Base-by-base conservation (phyloP, 2,888 invertebrate species). In the Lochmaea capreae region DNA sequence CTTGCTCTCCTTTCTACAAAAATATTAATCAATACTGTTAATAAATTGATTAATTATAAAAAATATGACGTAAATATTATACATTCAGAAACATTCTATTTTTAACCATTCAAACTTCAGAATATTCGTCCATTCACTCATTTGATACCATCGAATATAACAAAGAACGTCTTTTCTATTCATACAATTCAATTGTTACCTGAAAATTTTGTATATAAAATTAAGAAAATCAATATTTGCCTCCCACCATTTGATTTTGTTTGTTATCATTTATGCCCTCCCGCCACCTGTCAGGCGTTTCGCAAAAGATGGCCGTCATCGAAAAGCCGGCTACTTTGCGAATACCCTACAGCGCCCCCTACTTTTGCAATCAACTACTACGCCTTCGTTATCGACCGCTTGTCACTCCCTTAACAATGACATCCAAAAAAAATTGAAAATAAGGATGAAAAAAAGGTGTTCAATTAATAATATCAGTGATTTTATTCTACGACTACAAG, bases 401-500 rank as follows among this genome's bases (percentile, higher is more conserved):
- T 72, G 75, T 77, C 77, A 77, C 77, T 77, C 77, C 77, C 77
- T 76, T 67, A 76, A 76, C 74, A 77, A 77, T 74, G 77, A 73
- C 69, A 68, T 67, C 67, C 67, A 66, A 67, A 73, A 70, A 76
- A 52, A 26, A 22, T 33, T n/a, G 22, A 57, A 66, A 63, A 61
- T 57, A 39, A 52, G 39, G 66, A 67, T 46, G 39, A 67, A 49
- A 62, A 70, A 26, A 67, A 46, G 65, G 65, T 65, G 43, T 57
- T 33, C 43, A 16, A 71, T 46, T 33, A 57, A 33, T 54, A 26
- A 43, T 63, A 26, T 62, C 68, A 68, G 75, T 75, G 72, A 61
- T 68, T 79, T 80, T 78, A 77, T 79, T 79, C 80, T 80, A 80
- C 80, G 68, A 67, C 79, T 79, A 79, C 79, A 69, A 46, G 42